Base-by-base conservation (phyloP, 2,113 vertebrate species). In the Gopherus evgoodei region DNA sequence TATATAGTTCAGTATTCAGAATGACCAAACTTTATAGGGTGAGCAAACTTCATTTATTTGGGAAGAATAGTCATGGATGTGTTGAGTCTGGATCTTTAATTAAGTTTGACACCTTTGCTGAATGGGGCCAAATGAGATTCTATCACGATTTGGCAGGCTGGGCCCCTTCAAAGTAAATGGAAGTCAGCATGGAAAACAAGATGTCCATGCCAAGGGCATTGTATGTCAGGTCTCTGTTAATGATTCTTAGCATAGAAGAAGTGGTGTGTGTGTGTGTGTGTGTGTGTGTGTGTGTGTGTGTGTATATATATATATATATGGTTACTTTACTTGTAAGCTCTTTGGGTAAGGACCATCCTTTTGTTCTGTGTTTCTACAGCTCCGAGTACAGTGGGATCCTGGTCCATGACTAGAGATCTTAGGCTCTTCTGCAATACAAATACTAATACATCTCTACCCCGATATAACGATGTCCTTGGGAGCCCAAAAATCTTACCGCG, bases 91-190 rank as follows among this genome's bases (percentile, higher is more conserved):
- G 87, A 65, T 12, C 54, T 89, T 27, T 90, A 52, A 76, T 56
- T 27, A 81, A 89, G 1, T 4, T 50, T 44, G 14, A 13, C 59
- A 42, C 52, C 4, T 42, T 14, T 52, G 3, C n/a, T 47, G n/a
- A 53, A 47, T 87, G 52, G 3, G 19, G 88, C 52, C 35, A 93
- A 4, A 47, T 29, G 57, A 53, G 91, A 81, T 62, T 84, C 83
- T 90, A 6, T 52, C 59, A 24, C 21, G 3, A 14, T 90, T 95
- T 93, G 62, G 56, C 53, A 85, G 75, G 69, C 86, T 49, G 81
- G 65, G 49, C 50, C 76, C 54, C 90, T 65, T 78, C 19, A 88
- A 88, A 89, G 62, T 84, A 81, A 79, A 5, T 35, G 8, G 17
- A 49, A 49, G 53, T 81, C 83, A 90, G 42, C 24, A 56, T 75